phyloP scores from a whole-genome alignment of 2,113 vertebrate species.

The Parotia lawesii region DNA sequence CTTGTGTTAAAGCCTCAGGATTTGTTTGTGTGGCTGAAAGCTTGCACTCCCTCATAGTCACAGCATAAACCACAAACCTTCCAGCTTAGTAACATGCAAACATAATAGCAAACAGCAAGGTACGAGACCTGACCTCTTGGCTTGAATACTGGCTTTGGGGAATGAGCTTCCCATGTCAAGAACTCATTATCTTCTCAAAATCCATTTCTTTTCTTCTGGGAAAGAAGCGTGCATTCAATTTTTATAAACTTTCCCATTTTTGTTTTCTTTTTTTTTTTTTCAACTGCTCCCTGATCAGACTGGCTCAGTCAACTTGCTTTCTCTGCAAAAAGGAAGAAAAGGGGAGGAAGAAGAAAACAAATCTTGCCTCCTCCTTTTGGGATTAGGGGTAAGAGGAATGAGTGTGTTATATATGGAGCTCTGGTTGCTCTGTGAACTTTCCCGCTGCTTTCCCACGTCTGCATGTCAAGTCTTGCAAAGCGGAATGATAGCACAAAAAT shows the following conservation, averaged over 20 bases:
- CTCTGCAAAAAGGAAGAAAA: neutral
- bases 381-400: rapidly evolving
- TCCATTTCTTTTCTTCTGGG: neutral
- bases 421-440: neutral
- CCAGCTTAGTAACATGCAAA: neutral
- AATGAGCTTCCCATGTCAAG: neutral
- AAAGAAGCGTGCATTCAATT: neutral
- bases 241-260: neutral
- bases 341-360: neutral
- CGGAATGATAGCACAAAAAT: neutral
- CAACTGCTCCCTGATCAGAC: neutral
- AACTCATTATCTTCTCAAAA: neutral
- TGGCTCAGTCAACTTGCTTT: neutral
- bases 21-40: neutral
- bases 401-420: neutral
- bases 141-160: neutral
- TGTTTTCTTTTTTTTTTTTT: neutral
- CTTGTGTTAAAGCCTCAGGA: neutral
- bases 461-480: neutral
- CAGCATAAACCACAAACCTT: neutral
- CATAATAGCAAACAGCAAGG: neutral
- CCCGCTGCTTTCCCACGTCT: neutral
- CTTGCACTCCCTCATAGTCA: neutral
- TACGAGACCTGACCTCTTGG: neutral
- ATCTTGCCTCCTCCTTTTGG: neutral